Conservation (phyloP, 2,797 vertebrate species). For the Champsocephalus esox region DNA sequence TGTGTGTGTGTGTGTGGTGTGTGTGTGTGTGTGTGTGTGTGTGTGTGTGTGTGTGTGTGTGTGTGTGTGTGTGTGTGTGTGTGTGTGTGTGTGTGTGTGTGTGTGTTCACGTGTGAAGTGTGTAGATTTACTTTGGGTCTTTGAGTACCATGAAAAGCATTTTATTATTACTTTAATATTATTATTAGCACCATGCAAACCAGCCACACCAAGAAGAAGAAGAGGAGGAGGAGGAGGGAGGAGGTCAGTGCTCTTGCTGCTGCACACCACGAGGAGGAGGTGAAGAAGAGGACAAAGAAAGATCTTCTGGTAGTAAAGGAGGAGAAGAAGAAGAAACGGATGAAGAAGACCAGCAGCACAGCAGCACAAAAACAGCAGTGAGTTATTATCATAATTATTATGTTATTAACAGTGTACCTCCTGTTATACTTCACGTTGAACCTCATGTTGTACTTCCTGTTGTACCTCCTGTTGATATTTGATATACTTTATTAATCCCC, state of each 20-base stretch:
- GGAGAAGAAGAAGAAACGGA: neutral
- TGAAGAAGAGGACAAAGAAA: neutral
- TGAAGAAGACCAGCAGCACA: neutral
- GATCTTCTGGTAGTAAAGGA: neutral
- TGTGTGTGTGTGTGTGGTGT: no score
- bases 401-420: neutral
- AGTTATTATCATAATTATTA: neutral
- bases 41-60: no score
- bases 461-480: neutral
- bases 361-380: neutral
- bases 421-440: no score
- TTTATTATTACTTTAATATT: no score
- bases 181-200: no score
- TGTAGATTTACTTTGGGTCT: no score
- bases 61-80: no score
- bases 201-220: neutral
- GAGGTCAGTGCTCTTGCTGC: neutral
- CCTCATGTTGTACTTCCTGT: neutral
- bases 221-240: neutral
- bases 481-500: no score
- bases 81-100: no score
- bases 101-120: no score
- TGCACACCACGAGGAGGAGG: neutral
- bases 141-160: no score
- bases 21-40: no score